Conservation (phyloP, 2,888 invertebrate genomes). For the Leptopilina syphax region DNA sequence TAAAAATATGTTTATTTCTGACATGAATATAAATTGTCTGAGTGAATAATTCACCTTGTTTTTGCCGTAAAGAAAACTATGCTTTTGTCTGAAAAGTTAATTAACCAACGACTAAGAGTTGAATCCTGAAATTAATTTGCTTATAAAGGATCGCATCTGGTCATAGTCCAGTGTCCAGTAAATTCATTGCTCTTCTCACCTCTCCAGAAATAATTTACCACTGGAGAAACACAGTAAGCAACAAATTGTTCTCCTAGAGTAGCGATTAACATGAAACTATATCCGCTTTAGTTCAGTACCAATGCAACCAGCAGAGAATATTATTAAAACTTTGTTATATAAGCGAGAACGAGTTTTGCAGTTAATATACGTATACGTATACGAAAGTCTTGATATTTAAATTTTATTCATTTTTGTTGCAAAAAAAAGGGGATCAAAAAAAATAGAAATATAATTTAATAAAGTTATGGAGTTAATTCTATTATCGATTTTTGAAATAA, state of each 20-base stretch:
- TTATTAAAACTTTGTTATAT: conserved; percentile 15
- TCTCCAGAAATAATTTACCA: conserved; percentile 18
- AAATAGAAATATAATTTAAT: not conserved
- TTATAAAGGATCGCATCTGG: conserved; percentile 1
- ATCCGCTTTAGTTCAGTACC: conserved; percentile 12
- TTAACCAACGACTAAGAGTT: not conserved
- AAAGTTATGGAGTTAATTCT: too few relatives aligned
- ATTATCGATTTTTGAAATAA: too few relatives aligned
- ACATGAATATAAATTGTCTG: not conserved
- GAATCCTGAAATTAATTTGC: conserved; percentile 25
- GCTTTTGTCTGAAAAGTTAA: not conserved
- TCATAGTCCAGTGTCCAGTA: not conserved
- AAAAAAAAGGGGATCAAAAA: not conserved
- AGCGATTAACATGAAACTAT: conserved; percentile 5
- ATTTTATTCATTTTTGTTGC: not conserved
- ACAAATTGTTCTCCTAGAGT: conserved; percentile 14
- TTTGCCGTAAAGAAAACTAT: not conserved
- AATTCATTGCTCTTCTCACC: conserved; percentile 18
- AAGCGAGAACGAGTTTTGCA: not conserved
- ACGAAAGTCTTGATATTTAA: not conserved
- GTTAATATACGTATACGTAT: not conserved
- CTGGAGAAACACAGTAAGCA: conserved; percentile 5
- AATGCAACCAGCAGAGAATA: not conserved
- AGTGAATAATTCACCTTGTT: not conserved
- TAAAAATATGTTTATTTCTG: not conserved